Percentiles rank a stretch among this genome's conserved stretches.
Evolutionary conservation across 2,888 invertebrate species (phyloP).

Genomic region (Ophion obscuratus): DNA sequence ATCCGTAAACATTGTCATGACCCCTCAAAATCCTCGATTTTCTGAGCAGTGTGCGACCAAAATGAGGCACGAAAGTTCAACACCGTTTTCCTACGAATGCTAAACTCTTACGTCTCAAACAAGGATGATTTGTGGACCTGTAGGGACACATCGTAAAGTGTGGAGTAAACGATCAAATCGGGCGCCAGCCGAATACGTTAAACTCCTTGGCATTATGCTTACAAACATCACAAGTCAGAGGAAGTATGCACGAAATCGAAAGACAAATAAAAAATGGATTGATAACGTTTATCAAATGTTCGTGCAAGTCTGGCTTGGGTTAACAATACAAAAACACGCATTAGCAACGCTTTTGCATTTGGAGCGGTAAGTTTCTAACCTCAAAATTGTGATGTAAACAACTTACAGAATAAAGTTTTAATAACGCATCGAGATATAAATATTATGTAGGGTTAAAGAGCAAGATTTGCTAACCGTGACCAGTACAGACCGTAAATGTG

Average conservation of each 20-base stretch:
- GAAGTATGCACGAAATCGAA: constrained; percentile 29
- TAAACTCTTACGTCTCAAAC: too few species aligned
- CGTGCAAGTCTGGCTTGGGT: constrained; percentile 21
- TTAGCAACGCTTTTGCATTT: constrained; percentile 25
- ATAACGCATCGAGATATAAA: neutral
- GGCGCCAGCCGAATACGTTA: neutral
- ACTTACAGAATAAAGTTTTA: neutral
- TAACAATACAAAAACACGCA: constrained; percentile 31
- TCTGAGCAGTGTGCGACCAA: too few species aligned
- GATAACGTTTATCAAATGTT: constrained; percentile 13
- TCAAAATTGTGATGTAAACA: neutral
- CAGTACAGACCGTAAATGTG: constrained; percentile 23
- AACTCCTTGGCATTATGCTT: constrained; percentile 21
- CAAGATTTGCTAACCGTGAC: constrained; percentile 22
- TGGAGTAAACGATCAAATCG: constrained; percentile 25
- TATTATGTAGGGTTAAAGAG: constrained; percentile 27
- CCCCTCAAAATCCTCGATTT: too few species aligned
- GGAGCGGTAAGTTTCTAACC: constrained; percentile 25
- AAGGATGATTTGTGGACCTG: too few species aligned
- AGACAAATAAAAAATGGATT: constrained; percentile 7
- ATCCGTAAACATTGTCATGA: too few species aligned
- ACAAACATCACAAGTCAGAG: constrained; percentile 26
- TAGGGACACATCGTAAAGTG: constrained; percentile 23
- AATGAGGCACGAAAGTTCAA: too few species aligned
- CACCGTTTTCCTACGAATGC: too few species aligned